A percentile compares a stretch with the other conserved stretches of the same genome.
phyloP scores from a whole-genome alignment of 2,113 vertebrate species.

The Chaetodon trifascialis region DNA sequence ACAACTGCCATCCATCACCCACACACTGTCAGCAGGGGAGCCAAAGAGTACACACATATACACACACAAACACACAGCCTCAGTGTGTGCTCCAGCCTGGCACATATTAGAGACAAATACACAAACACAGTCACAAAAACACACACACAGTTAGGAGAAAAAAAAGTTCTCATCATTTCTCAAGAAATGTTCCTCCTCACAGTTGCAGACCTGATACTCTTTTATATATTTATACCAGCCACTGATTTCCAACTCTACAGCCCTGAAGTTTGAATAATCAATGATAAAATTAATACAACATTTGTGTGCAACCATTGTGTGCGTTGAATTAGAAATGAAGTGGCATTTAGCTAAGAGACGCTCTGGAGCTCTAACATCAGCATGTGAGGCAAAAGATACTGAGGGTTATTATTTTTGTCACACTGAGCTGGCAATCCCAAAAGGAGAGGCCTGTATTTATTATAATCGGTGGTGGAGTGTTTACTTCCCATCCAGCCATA shows the following conservation, averaged over 20 bases:
- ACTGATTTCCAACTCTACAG: constrained; percentile 14
- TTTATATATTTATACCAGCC: constrained; percentile 24
- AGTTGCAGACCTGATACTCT: constrained; percentile 32
- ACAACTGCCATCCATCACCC: constrained; percentile 76
- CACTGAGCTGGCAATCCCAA: constrained; percentile 5
- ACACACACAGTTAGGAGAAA: constrained; percentile 28
- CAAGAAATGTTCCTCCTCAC: constrained; percentile 54
- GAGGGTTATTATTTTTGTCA: not conserved
- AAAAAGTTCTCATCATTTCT: constrained; percentile 53
- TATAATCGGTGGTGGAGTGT: constrained; percentile 2
- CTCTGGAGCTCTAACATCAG: constrained; percentile 4
- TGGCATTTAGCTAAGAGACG: constrained; percentile 5
- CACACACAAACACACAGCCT: constrained; percentile 37
- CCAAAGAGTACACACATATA: constrained; percentile 57
- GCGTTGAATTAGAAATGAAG: constrained; percentile 1
- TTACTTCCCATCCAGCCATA: constrained; percentile 42
- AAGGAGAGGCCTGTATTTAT: constrained; percentile 2
- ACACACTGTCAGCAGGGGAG: constrained; percentile 79
- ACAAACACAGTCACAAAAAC: constrained; percentile 36
- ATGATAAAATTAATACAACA: not conserved
- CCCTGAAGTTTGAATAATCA: constrained; percentile 15
- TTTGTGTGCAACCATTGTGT: not conserved
- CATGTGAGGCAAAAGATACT: not conserved
- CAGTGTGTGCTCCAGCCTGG: constrained; percentile 44
- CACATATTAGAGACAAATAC: constrained; percentile 50